phyloP scores from a whole-genome alignment of 2,888 invertebrate genomes.

The Stenoptilia bipunctidactyla region DNA sequence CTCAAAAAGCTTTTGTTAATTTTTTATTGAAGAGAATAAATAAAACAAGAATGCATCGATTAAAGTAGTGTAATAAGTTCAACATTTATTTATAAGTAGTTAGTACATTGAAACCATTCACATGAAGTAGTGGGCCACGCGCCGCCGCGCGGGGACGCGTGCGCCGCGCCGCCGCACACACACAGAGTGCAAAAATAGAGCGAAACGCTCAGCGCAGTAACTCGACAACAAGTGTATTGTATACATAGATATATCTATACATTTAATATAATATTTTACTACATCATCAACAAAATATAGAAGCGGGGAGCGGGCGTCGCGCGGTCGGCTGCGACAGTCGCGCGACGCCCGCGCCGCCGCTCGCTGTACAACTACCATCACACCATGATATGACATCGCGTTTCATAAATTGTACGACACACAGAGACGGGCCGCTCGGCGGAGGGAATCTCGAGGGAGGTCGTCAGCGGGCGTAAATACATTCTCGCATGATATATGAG shows the following conservation, averaged over 20 bases:
- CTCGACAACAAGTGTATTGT: slow-evolving; percentile 26
- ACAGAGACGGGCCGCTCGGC: too few species aligned
- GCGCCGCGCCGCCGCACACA: slow-evolving; percentile 4
- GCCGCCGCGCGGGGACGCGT: not conserved
- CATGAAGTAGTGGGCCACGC: not conserved
- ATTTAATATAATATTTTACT: slow-evolving; percentile 4
- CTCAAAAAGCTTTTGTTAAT: not conserved
- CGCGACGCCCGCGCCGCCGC: slow-evolving; percentile 9
- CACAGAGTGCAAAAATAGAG: slow-evolving; percentile 11
- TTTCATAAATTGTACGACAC: too few species aligned
- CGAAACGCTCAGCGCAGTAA: slow-evolving; percentile 5
- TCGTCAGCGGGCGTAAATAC: too few species aligned
- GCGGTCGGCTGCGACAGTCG: not conserved
- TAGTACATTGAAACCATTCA: slow-evolving; percentile 30
- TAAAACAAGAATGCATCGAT: not conserved
- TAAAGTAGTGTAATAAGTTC: slow-evolving; percentile 20
- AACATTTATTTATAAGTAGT: slow-evolving; percentile 51
- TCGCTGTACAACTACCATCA: slow-evolving; percentile 29
- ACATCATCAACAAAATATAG: slow-evolving; percentile 39
- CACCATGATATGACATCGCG: slow-evolving; percentile 58
- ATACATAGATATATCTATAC: slow-evolving; percentile 39
- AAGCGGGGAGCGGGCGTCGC: slow-evolving; percentile 8
- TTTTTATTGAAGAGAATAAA: not conserved
- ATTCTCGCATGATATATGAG: too few species aligned
- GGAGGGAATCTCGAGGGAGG: too few species aligned